These are phyloP conservation scores for Fregetta grallaria DNA, from an alignment of 2,113 vertebrate genomes.

Conservation along the genomic window DNA sequence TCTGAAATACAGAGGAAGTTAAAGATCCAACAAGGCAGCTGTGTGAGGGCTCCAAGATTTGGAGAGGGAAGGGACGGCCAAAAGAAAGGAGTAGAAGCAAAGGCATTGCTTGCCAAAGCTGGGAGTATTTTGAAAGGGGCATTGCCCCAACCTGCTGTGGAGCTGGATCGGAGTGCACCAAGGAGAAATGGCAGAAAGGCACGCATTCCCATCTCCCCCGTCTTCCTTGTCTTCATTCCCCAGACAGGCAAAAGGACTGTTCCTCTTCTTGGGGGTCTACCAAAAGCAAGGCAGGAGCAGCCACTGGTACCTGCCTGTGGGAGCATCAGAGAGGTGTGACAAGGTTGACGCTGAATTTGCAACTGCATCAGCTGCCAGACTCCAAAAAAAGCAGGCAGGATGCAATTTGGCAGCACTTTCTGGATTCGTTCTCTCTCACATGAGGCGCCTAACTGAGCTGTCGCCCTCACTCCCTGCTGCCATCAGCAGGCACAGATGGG, in stretches of 20 bases:
- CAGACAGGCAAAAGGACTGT: not conserved
- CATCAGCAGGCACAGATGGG: not conserved
- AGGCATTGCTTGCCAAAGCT: not conserved
- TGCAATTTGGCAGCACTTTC: not conserved
- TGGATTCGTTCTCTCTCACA: not conserved
- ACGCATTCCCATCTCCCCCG: accelerated
- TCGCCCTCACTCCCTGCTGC: not conserved
- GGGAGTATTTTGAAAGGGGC: not conserved
- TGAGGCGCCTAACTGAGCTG: not conserved
- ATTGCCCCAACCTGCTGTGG: not conserved
- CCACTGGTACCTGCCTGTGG: not conserved
- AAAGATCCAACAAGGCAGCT: not conserved
- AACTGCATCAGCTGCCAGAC: not conserved
- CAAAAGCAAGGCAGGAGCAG: not conserved
- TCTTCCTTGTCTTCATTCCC: not conserved
- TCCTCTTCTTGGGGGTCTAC: not conserved
- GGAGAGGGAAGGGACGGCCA: not conserved
- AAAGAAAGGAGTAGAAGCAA: not conserved
- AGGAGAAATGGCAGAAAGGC: not conserved
- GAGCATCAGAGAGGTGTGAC: accelerated
- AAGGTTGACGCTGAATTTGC: accelerated
- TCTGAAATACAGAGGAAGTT: not conserved
- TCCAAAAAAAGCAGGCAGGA: not conserved
- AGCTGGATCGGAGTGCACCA: not conserved
- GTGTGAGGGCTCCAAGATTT: not conserved